These are phyloP conservation scores for Oreochromis spilurus DNA, from an alignment of 2,113 vertebrate genomes.

Conservation along the genomic window DNA sequence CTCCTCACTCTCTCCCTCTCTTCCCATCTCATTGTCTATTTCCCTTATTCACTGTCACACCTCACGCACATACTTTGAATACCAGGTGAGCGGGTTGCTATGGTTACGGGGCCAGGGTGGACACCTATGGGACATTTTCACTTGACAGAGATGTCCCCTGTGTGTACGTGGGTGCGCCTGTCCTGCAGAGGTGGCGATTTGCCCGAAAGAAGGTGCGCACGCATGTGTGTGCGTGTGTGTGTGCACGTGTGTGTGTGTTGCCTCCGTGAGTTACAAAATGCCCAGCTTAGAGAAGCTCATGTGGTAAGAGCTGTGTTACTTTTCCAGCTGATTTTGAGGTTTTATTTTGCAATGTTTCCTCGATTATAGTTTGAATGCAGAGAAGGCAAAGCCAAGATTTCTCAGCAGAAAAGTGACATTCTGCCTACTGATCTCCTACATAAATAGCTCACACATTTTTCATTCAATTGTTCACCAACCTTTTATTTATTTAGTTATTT, in stretches of 20 bases:
- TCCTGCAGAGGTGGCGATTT: not conserved
- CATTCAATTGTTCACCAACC: not conserved
- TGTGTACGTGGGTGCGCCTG: not conserved
- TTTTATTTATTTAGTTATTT: not conserved
- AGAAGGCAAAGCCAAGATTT: not conserved
- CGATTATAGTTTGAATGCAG: not conserved
- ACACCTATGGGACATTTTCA: constrained; percentile 50
- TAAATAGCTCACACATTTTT: constrained; percentile 18
- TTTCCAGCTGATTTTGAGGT: not conserved
- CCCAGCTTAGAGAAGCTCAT: constrained; percentile 3
- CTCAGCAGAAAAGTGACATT: not conserved
- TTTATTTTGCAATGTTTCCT: constrained; percentile 1
- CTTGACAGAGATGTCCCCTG: constrained; percentile 44
- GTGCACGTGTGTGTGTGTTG: not conserved
- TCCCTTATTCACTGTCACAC: constrained; percentile 49
- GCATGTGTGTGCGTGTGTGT: not conserved
- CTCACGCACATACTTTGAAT: constrained; percentile 57
- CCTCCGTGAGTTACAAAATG: not conserved
- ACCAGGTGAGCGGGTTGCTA: constrained; percentile 73
- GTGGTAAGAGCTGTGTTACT: not conserved
- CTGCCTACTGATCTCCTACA: constrained; percentile 28
- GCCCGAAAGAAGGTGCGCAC: not conserved
- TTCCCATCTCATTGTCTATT: constrained; percentile 46
- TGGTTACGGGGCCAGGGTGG: constrained; percentile 67
- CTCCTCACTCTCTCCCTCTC: not conserved